A percentile compares a stretch with the other conserved stretches of the same genome.
phyloP scores from a whole-genome alignment of 2,888 invertebrate genomes.

The Atrina japonica region DNA sequence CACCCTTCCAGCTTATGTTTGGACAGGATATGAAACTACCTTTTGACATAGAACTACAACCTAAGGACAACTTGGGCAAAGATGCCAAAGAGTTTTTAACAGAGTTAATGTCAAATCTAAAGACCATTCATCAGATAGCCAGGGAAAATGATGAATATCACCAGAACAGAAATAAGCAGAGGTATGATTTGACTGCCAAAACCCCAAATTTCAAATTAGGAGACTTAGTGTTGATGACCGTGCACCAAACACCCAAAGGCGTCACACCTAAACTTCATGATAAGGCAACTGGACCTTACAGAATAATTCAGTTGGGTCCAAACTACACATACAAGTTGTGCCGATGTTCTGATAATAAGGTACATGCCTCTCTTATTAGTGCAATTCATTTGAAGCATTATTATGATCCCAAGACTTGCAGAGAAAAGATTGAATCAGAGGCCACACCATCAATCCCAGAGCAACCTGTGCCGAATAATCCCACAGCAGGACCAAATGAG shows the following conservation, averaged over 20 bases:
- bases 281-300: conserved; percentile 37
- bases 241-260: conserved; percentile 24
- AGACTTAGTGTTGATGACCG: conserved; percentile 27
- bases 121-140: conserved; percentile 23
- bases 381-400: conserved; percentile 22
- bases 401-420: conserved; percentile 14
- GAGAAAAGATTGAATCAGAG: neutral
- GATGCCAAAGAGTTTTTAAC: conserved; percentile 14
- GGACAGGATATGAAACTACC: conserved; percentile 41
- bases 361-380: neutral
- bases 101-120: conserved; percentile 19
- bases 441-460: neutral
- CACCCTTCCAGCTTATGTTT: conserved; percentile 26
- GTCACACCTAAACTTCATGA: conserved; percentile 33
- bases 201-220: conserved; percentile 21
- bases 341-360: neutral
- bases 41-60: conserved; percentile 36
- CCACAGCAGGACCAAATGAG: neutral
- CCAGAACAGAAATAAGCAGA: conserved; percentile 28
- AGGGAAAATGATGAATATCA: conserved; percentile 3
- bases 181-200: conserved; percentile 23
- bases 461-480: neutral
- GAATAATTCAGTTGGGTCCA: conserved; percentile 31
- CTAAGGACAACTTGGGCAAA: conserved; percentile 37
- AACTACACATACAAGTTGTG: conserved; percentile 35